A percentile compares a stretch with the other conserved stretches of the same genome.
Evolutionary conservation across 2,888 invertebrate species (phyloP).

Genomic region (Ferrisia virgata): DNA sequence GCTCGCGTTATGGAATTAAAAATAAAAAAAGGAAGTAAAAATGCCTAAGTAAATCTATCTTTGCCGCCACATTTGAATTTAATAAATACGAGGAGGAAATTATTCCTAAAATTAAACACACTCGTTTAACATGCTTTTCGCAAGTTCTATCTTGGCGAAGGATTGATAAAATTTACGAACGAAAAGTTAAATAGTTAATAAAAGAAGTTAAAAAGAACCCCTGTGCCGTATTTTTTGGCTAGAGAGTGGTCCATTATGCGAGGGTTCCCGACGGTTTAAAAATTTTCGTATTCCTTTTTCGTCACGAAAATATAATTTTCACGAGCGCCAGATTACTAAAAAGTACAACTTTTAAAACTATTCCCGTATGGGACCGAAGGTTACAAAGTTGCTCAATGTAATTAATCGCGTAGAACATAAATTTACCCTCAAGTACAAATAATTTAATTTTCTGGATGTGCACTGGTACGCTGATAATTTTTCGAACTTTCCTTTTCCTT

Average conservation of each 20-base stretch:
- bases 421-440: conserved; percentile 31
- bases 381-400: conserved; percentile 38
- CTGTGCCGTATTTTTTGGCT: neutral
- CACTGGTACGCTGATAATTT: conserved; percentile 19
- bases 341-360: conserved; percentile 31
- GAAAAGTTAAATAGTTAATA: neutral
- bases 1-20: no score
- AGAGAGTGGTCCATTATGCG: neutral
- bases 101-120: neutral
- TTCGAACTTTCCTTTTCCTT: conserved; percentile 11
- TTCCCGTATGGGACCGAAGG: conserved; percentile 29
- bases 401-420: conserved; percentile 42
- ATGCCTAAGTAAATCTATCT: no score
- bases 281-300: conserved; percentile 23
- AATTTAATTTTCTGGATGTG: conserved; percentile 22
- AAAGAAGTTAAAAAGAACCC: neutral
- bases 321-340: conserved; percentile 18
- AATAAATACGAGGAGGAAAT: no score
- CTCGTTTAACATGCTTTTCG: neutral
- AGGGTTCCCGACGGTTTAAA: conserved; percentile 14
- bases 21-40: no score
- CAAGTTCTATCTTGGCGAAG: neutral
- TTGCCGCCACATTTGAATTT: no score
- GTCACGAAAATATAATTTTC: conserved; percentile 16
- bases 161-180: neutral